These are phyloP conservation scores for Diarsia rubi DNA, from an alignment of 2,888 invertebrate genomes.

Conservation along the genomic window DNA sequence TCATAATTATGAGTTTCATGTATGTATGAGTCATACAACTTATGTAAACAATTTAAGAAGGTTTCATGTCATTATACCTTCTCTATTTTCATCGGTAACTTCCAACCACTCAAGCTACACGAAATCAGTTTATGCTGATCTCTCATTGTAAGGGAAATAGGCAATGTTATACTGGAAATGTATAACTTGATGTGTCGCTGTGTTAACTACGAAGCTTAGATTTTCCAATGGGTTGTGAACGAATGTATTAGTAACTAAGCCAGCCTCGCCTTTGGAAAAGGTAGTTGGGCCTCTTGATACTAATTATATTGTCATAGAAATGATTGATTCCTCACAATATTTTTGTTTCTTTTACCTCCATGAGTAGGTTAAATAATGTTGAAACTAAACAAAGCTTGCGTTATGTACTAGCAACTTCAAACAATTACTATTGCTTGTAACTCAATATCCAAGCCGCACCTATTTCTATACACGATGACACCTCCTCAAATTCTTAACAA, in stretches of 20 bases:
- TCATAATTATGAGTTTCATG: neutral
- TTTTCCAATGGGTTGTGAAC: neutral
- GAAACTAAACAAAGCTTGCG: neutral
- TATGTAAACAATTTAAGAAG: neutral
- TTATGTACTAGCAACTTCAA: neutral
- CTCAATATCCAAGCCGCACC: constrained; percentile 46
- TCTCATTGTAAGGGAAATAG: too few species aligned
- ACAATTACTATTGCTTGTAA: neutral
- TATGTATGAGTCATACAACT: constrained; percentile 6
- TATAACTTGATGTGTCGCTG: too few species aligned
- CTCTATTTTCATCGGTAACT: neutral
- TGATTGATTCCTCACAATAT: neutral
- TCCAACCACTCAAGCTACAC: neutral
- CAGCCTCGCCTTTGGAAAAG: neutral
- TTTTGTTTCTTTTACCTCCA: neutral
- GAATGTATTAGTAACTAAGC: neutral
- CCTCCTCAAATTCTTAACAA: neutral
- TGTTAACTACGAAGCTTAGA: neutral
- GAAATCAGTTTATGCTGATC: too few species aligned
- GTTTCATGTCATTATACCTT: neutral
- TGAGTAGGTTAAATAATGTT: neutral
- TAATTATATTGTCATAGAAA: neutral
- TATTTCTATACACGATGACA: neutral
- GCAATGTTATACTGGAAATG: too few species aligned
- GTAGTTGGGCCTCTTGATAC: neutral